phyloP scores from a whole-genome alignment of 2,797 vertebrate species.

The Manis pentadactyla region DNA sequence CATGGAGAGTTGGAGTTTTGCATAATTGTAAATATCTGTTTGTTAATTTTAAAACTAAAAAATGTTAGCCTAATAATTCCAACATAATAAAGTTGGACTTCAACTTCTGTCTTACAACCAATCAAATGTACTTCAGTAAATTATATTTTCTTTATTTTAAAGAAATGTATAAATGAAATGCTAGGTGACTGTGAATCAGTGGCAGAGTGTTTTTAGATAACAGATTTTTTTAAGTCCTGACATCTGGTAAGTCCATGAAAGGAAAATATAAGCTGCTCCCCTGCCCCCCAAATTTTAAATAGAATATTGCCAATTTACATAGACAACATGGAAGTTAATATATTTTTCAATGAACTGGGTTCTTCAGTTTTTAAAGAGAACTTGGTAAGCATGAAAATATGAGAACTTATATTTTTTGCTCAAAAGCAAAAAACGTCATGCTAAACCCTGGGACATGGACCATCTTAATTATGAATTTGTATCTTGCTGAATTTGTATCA shows the following conservation, averaged over 20 bases:
- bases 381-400: neutral
- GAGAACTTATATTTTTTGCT: neutral
- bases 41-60: neutral
- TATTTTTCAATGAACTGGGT: neutral
- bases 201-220: neutral
- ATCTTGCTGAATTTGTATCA: neutral
- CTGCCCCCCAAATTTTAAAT: neutral
- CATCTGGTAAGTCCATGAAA: neutral
- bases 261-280: neutral
- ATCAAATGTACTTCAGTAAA: neutral
- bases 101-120: neutral
- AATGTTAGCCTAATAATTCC: neutral
- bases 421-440: neutral
- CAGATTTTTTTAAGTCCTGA: neutral
- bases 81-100: neutral
- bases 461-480: neutral
- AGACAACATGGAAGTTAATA: neutral
- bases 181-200: neutral
- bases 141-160: neutral
- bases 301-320: neutral
- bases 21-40: neutral
- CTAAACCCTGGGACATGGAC: neutral
- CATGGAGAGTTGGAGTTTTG: neutral
- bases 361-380: neutral
- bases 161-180: neutral